Base-by-base conservation (phyloP, 2,797 vertebrate species). In the Sebastolobus altivelis region DNA sequence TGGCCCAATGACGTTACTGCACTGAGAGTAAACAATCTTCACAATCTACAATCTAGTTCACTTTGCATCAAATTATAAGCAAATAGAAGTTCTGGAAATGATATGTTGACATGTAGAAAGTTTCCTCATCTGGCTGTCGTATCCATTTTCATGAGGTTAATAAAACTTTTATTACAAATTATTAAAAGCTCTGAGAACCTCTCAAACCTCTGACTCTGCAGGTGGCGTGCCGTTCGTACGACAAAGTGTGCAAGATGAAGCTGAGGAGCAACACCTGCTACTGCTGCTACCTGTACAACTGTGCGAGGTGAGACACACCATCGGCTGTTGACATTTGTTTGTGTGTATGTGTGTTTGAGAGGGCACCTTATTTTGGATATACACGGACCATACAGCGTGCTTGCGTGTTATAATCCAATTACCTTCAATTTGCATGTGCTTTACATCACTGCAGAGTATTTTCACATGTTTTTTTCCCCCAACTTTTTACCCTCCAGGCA, bases 251-350 rank as follows among this genome's bases (percentile, higher is more conserved):
- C 85, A 95, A 93, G 65, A 87, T 99, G 81, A 97, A 94, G 87
- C 86, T 99, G 86, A 97, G 93, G 89, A 97, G 97, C 86, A 97
- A 98, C 91, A 99, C 97, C 0, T 99, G 99, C 88, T 99, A 98
- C 91, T 99, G 99, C 96, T 99, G 99, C 85, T 97, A 99, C 92
- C 95, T 99, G 62, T 97, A 96, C 91, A 95, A 95, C 89, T 99
- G 99, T 80, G 96, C 95, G 58, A 97, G 95, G 98, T 98, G 94
- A 96, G 95, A 62, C 0, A 0, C 38, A 22, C 6, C 52, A 11
- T 18, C 13, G 37, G 56, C 35, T 43, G 11, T 22, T 27, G 65
- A 31, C 31, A 35, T 38, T 25, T 22, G 55, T 11, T 18, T 37
- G 38, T 49, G 25, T 38, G n/a, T 33, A 20, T 20, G 43, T 31